Evolutionary conservation across 2,888 invertebrate genomes (phyloP).

Genomic region (Alloscopus bannaensis): DNA sequence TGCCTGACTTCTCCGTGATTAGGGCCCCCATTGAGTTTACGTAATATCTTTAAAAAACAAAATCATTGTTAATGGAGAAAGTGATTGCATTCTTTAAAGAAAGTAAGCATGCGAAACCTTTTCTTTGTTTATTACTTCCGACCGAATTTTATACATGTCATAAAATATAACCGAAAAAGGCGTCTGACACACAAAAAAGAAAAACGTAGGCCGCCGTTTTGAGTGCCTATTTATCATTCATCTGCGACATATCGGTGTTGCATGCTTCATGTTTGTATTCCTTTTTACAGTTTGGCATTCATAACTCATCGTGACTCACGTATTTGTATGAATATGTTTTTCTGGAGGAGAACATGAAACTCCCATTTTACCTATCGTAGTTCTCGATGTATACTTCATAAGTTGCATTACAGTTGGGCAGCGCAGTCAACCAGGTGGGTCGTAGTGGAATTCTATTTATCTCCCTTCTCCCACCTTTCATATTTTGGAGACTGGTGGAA

Average conservation of each 20-base stretch:
- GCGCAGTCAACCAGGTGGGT: conserved; percentile 46
- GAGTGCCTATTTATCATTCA: too few species aligned
- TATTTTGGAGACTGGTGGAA: conserved; percentile 16
- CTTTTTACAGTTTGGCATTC: too few species aligned
- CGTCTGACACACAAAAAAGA: too few species aligned
- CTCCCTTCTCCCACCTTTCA: background rate
- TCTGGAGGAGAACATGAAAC: too few species aligned
- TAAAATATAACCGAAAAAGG: too few species aligned
- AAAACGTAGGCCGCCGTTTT: too few species aligned
- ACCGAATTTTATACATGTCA: too few species aligned
- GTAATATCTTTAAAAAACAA: conserved; percentile 43
- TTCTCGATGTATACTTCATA: conserved; percentile 42
- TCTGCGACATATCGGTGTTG: too few species aligned
- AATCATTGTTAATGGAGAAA: background rate
- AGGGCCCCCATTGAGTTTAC: conserved; percentile 44
- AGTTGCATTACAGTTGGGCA: conserved; percentile 23
- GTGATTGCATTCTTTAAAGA: background rate
- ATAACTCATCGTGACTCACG: too few species aligned
- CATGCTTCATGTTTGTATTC: too few species aligned
- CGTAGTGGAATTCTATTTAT: conserved; percentile 18
- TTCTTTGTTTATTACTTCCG: conserved; percentile 30
- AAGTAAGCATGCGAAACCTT: background rate
- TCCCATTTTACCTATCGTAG: conserved; percentile 44
- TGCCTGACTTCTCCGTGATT: conserved; percentile 44
- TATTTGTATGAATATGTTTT: too few species aligned